Base-by-base conservation (phyloP, 2,113 vertebrate genomes). In the Phylloscopus whistleri region DNA sequence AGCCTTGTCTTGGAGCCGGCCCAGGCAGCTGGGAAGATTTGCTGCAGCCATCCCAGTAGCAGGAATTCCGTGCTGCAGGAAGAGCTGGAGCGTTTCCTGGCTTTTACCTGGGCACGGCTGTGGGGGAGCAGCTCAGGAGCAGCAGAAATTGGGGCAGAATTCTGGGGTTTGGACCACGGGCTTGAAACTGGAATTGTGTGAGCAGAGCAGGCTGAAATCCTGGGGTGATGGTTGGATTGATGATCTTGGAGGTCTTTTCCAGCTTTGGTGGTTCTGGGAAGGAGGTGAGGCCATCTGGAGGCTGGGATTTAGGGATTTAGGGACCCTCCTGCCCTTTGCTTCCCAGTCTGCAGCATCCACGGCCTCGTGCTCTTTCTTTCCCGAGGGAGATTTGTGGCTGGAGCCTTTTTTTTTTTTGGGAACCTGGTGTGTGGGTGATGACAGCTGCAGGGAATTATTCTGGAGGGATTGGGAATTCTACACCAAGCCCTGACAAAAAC, bases 41-140 rank as follows among this genome's bases (percentile, higher is more conserved):
- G 30, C 60, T 59, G 37, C 73, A 49, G 80, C 18, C 30, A 3
- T 23, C 33, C 56, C 77, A 23, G 70, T 19, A n/a, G 78, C 59
- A n/a, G 87, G 55, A 76, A 90, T 76, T 69, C 26, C 35, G 19
- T 49, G 86, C 83, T 89, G 69, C 64, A 39, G 86, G 46, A 51
- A 18, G 26, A 20, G 17, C 84, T n/a, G 77, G 13, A 46, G 77
- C 20, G 0, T 35, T 39, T 63, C 53, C 59, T 67, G 37, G 22
- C 33, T 0, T 7, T 7, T 10, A 0, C 52, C 77, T 24, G 53
- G 24, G 13, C 6, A 0, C 0, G 9, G 81, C 24, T 9, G 13
- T 23, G 55, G 60, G 69, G 49, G 20, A 16, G 64, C 16, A 5
- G 8, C 46, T 51, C 44, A 11, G 51, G 72, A 64, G 62, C 39